A percentile compares a stretch with the other conserved stretches of the same genome.
Conservation (phyloP, 2,888 invertebrate species). For the Lymantria dispar region DNA sequence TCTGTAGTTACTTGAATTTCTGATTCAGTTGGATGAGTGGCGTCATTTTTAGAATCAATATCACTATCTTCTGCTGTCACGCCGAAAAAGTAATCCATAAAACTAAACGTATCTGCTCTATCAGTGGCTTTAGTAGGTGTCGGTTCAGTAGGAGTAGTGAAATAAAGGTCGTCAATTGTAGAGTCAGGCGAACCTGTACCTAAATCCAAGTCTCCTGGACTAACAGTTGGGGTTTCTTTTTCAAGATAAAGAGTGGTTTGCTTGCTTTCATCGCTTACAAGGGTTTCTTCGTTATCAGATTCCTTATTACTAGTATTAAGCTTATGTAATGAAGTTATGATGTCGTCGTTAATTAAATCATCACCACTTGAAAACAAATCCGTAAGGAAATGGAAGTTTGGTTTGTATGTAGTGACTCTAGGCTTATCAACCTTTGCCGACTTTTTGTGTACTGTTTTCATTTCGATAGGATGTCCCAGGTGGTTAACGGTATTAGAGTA, state of each 20-base stretch:
- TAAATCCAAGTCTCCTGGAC: conserved; percentile 69
- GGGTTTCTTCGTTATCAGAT: conserved; percentile 24
- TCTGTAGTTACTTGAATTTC: conserved; percentile 49
- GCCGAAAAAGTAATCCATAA: conserved; percentile 74
- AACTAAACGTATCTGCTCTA: conserved; percentile 58
- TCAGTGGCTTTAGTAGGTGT: conserved; percentile 46
- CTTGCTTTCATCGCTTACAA: conserved; percentile 24
- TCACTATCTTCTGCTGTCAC: conserved; percentile 49
- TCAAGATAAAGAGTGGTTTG: conserved; percentile 31
- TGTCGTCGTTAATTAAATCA: conserved; percentile 40
- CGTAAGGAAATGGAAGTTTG: conserved; percentile 54
- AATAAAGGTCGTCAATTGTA: conserved; percentile 55
- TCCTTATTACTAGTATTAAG: conserved; percentile 43
- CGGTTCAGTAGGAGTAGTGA: conserved; percentile 54
- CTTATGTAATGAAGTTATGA: conserved; percentile 52
- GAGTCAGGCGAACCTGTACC: conserved; percentile 67
- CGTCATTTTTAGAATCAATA: conserved; percentile 27
- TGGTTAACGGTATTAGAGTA: conserved; percentile 83
- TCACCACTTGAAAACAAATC: conserved; percentile 53
- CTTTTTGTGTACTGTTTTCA: conserved; percentile 42
- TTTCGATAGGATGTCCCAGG: conserved; percentile 51
- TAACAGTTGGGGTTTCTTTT: conserved; percentile 40
- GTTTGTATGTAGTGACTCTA: conserved; percentile 67
- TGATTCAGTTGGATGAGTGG: conserved; percentile 29
- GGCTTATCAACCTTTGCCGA: conserved; percentile 45